Conservation (phyloP, 2,888 invertebrate genomes). For the Drosophila robusta region DNA sequence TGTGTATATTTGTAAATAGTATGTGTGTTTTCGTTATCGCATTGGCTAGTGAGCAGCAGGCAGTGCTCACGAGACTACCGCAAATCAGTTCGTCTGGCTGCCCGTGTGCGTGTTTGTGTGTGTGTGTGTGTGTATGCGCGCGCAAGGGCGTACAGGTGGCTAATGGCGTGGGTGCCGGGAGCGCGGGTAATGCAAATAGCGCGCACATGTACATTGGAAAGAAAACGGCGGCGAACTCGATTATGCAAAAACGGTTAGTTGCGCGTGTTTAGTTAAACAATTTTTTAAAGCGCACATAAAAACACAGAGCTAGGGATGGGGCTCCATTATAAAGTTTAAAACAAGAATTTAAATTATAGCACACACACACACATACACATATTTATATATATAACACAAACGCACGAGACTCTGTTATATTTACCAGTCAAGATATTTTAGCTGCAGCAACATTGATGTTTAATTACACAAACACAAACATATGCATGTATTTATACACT, state of each 20-base stretch:
- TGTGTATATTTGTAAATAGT: conserved; percentile 3
- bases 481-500: conserved; percentile 14
- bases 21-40: conserved; percentile 52
- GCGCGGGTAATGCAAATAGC: conserved; percentile 58
- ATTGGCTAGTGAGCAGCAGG: conserved; percentile 30
- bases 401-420: conserved; percentile 26
- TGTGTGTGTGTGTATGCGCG: conserved; percentile 40
- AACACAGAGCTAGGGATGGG: conserved; percentile 6
- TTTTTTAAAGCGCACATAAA: conserved; percentile 17
- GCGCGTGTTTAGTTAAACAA: conserved; percentile 40
- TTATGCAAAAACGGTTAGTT: conserved; percentile 68
- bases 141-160: conserved; percentile 78
- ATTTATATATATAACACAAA: neutral
- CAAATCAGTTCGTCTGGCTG: conserved; percentile 56
- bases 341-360: conserved; percentile 22
- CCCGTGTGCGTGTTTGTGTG: conserved; percentile 11
- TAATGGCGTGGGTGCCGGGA: conserved; percentile 61
- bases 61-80: conserved; percentile 60
- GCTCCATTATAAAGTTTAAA: conserved; percentile 33
- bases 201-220: conserved; percentile 64
- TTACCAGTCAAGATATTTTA: conserved; percentile 32
- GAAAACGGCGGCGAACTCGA: conserved; percentile 28
- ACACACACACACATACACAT: conserved; percentile 7
- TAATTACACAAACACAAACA: conserved; percentile 39
- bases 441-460: conserved; percentile 36